Conservation (phyloP, 1,140 invertebrate genomes). For the Papilio glaucus region DNA sequence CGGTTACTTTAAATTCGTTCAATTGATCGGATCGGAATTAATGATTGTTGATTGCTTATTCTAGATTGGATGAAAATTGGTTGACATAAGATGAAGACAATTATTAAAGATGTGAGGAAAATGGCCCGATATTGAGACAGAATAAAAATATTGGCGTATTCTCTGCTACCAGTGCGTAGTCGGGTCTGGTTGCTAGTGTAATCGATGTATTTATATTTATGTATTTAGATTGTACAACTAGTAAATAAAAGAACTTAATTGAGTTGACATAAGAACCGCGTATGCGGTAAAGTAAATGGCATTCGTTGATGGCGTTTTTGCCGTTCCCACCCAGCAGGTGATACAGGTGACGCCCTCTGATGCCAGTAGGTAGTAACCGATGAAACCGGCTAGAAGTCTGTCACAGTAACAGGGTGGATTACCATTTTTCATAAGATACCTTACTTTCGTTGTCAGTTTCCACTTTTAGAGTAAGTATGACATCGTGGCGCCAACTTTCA, state of each 20-base stretch:
- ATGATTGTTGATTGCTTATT: too few relatives aligned
- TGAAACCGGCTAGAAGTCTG: neutral
- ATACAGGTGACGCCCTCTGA: constrained; percentile 5
- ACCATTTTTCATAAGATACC: neutral
- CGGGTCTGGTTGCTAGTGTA: too few relatives aligned
- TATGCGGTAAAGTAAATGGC: neutral
- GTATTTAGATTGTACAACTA: too few relatives aligned
- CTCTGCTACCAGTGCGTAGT: too few relatives aligned
- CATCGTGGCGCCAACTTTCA: neutral
- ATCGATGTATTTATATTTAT: too few relatives aligned
- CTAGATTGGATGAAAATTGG: too few relatives aligned
- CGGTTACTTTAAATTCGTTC: neutral
- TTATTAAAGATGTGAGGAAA: too few relatives aligned
- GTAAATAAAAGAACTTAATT: neutral
- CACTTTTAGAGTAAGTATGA: neutral
- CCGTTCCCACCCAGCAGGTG: neutral
- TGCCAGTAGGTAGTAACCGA: neutral
- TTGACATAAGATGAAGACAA: too few relatives aligned
- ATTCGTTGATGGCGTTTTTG: neutral
- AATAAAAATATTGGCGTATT: too few relatives aligned
- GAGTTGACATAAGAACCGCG: neutral
- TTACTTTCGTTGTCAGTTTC: neutral
- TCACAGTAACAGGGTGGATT: neutral
- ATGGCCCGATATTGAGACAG: too few relatives aligned
- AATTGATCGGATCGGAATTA: neutral